Evolutionary conservation across 2,888 invertebrate genomes (phyloP).

Genomic region (Cephus nigrinus): DNA sequence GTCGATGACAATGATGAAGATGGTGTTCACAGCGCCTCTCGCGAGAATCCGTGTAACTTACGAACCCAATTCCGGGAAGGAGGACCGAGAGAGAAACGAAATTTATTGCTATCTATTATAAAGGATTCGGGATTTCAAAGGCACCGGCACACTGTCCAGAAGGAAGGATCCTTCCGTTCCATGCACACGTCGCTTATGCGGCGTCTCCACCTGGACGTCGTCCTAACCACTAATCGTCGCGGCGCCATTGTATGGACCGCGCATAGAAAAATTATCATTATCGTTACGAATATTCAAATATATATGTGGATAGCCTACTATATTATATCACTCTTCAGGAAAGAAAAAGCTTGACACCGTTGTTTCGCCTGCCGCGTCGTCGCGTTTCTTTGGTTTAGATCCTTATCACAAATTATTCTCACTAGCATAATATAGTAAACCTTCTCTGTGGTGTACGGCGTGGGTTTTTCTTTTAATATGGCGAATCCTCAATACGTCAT

Average conservation of each 20-base stretch:
- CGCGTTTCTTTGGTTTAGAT: constrained; percentile 38
- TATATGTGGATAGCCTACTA: constrained; percentile 10
- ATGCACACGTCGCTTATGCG: constrained; percentile 23
- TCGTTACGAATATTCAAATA: constrained; percentile 8
- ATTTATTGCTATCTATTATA: constrained; percentile 38
- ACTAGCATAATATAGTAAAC: constrained; percentile 25
- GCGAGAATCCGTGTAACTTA: neutral
- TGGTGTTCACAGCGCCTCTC: neutral
- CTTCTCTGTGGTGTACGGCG: neutral
- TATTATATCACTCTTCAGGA: constrained; percentile 27
- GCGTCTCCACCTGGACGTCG: constrained; percentile 17
- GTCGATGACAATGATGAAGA: neutral
- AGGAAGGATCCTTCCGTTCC: constrained; percentile 30
- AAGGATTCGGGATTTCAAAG: constrained; percentile 39
- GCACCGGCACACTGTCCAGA: constrained; percentile 42
- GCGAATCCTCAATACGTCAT: neutral
- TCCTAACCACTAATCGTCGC: constrained; percentile 2
- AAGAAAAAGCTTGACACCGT: constrained; percentile 21
- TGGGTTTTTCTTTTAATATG: neutral
- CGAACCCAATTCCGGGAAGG: neutral
- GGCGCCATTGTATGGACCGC: constrained; percentile 12
- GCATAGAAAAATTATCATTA: constrained; percentile 19
- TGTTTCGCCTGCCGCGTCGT: constrained; percentile 37
- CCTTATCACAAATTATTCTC: constrained; percentile 46
- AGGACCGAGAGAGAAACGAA: constrained; percentile 24